Evolutionary conservation across 2,797 vertebrate genomes (phyloP).

Genomic region (Coracias cyanogaster): DNA sequence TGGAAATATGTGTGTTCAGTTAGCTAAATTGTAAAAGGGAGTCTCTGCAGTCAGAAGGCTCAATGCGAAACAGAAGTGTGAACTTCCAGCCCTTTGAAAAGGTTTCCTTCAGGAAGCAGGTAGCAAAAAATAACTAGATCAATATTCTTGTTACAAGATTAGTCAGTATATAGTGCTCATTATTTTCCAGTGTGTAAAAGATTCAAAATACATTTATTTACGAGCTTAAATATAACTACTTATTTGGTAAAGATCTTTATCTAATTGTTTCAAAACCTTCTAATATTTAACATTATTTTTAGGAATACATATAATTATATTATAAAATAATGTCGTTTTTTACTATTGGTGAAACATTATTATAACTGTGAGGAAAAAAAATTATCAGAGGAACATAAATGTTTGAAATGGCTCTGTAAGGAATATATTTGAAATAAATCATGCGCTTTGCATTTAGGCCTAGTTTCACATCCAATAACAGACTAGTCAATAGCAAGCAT

Average conservation of each 20-base stretch:
- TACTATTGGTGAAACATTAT: not conserved
- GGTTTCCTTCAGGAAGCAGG: not conserved
- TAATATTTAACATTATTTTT: slow-evolving; percentile 8
- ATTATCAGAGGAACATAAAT: not conserved
- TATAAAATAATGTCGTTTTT: not conserved
- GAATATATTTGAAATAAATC: not conserved
- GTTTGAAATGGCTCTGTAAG: not conserved
- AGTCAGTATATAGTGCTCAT: not conserved
- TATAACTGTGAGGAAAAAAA: not conserved
- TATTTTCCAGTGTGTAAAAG: not conserved
- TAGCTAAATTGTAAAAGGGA: not conserved
- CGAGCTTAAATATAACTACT: not conserved
- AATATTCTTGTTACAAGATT: not conserved
- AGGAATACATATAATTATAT: not conserved
- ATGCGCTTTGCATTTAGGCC: not conserved
- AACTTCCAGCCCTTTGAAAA: not conserved
- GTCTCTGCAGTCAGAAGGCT: not conserved
- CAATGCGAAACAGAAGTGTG: not conserved
- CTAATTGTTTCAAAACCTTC: not conserved
- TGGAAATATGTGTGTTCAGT: not conserved
- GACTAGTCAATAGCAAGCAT: not conserved
- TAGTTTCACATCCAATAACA: not conserved
- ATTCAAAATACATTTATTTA: not conserved
- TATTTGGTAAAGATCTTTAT: not conserved
- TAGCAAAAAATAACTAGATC: not conserved